These are phyloP conservation scores for Dendrolimus pini DNA, from an alignment of 2,888 invertebrate genomes.

Conservation along the genomic window DNA sequence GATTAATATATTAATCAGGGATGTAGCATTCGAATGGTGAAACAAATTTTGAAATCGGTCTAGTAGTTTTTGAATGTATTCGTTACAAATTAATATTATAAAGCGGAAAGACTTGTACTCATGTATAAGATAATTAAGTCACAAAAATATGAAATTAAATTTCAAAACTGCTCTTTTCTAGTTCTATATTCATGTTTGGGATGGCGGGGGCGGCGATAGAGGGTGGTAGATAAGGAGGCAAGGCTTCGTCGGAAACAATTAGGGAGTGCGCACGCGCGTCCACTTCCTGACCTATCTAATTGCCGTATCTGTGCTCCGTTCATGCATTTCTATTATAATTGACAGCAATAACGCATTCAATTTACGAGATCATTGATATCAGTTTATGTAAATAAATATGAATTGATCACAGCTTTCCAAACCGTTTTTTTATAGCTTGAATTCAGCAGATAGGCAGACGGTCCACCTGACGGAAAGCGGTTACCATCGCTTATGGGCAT, in stretches of 20 bases:
- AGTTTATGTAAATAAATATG: no score
- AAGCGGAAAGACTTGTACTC: no score
- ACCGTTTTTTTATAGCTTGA: not conserved
- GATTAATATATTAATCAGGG: no score
- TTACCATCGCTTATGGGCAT: not conserved
- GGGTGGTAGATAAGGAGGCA: constrained; percentile 21
- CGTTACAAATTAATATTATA: no score
- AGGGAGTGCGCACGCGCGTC: constrained; percentile 65
- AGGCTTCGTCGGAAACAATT: constrained; percentile 61
- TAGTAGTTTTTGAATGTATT: no score
- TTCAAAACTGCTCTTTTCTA: not conserved
- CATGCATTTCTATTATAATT: constrained; percentile 61
- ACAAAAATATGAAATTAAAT: not conserved
- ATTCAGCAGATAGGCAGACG: not conserved
- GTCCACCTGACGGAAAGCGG: not conserved
- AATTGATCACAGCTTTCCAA: no score
- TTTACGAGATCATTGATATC: not conserved
- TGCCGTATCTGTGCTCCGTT: constrained; percentile 63
- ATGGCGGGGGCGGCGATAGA: constrained; percentile 8
- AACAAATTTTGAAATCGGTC: no score
- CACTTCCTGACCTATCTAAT: constrained; percentile 58
- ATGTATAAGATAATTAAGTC: no score
- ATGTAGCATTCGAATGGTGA: no score
- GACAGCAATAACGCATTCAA: constrained; percentile 22
- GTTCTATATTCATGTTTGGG: constrained; percentile 4